These are phyloP conservation scores for Tipula vernalis DNA, from an alignment of 2,888 invertebrate species.

Conservation along the genomic window DNA sequence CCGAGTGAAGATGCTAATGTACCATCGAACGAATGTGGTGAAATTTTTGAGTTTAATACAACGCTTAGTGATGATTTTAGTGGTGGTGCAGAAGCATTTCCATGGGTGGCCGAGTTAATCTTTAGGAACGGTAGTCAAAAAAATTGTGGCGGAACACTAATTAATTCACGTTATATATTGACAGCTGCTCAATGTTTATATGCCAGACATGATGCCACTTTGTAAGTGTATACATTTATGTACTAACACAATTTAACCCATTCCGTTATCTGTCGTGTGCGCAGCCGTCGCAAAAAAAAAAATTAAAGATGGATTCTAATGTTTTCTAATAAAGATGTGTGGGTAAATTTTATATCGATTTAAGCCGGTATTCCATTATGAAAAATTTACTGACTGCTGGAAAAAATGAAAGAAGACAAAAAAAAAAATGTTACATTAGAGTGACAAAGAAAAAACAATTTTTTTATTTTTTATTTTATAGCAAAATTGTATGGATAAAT, in stretches of 20 bases:
- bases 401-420: too few species aligned
- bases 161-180: slow-evolving; percentile 48
- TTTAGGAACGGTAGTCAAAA: background rate
- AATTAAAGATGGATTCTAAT: background rate
- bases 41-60: background rate
- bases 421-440: too few species aligned
- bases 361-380: too few species aligned
- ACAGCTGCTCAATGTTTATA: slow-evolving; percentile 47
- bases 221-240: background rate
- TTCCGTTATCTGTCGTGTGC: background rate
- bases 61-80: background rate
- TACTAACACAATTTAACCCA: background rate
- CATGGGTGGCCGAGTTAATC: background rate
- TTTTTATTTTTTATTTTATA: too few species aligned
- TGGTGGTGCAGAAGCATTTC: background rate
- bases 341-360: background rate
- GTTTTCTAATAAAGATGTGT: background rate
- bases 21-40: background rate
- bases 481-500: too few species aligned
- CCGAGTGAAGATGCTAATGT: background rate
- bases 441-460: too few species aligned
- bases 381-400: too few species aligned
- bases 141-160: slow-evolving; percentile 60
- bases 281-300: background rate
- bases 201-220: background rate